These are phyloP conservation scores for Tuberolachnus salignus DNA, from an alignment of 2,888 invertebrate species.

Conservation along the genomic window DNA sequence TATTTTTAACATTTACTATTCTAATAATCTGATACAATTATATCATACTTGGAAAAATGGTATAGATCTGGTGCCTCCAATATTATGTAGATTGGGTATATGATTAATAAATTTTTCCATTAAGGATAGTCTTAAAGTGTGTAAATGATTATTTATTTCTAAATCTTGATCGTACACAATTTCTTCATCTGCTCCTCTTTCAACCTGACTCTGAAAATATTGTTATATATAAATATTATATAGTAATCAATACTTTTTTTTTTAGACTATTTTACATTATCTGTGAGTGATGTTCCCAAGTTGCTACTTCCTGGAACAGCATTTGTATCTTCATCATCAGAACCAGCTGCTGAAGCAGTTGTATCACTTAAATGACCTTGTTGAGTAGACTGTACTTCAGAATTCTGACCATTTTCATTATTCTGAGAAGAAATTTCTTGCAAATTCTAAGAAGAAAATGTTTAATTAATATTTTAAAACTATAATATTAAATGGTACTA, in stretches of 20 bases:
- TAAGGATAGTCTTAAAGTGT: constrained; percentile 73
- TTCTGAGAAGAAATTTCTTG: constrained; percentile 64
- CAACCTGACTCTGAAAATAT: constrained; percentile 37
- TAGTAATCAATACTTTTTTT: too few relatives aligned
- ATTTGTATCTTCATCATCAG: constrained; percentile 93
- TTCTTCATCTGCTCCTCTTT: constrained; percentile 36
- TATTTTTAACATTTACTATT: not conserved
- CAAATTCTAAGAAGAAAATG: constrained; percentile 64
- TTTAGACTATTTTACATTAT: too few relatives aligned
- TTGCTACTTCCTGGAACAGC: constrained; percentile 95
- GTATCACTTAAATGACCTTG: constrained; percentile 77
- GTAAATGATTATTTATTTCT: constrained; percentile 66
- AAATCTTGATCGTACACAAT: constrained; percentile 60
- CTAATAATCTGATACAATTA: not conserved
- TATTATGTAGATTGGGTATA: constrained; percentile 75
- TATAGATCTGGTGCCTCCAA: constrained; percentile 84
- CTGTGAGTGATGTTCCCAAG: constrained; percentile 81
- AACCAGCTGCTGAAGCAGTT: constrained; percentile 84
- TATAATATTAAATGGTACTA: constrained; percentile 59
- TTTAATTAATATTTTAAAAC: constrained; percentile 56
- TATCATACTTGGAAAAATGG: constrained; percentile 83
- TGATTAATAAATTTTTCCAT: constrained; percentile 79
- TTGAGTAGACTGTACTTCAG: constrained; percentile 45
- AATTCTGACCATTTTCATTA: constrained; percentile 57
- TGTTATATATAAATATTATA: not conserved